Evolutionary conservation across 2,113 vertebrate genomes (phyloP), one percentile per base, ranked within the genome.

Genomic region (Toxostoma redivivum): DNA sequence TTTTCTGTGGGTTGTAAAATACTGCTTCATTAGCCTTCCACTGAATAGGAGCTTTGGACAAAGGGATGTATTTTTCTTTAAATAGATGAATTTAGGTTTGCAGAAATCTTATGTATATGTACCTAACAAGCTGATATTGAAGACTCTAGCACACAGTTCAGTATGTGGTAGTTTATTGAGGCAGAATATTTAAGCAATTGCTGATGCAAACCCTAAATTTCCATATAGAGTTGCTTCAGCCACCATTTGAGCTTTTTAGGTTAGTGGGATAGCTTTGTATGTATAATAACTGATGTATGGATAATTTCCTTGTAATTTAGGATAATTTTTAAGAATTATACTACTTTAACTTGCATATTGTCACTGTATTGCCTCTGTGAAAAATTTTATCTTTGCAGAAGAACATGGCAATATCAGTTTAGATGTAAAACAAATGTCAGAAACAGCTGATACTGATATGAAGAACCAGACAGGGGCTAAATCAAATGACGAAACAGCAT

Each of bases 301-400:
- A 71, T 50, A 82, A 78, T 66, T 83, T 28, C 30, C 30, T 45
- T 27, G 7, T 58, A 54, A 47, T 51, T 85, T 54, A 54, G 31
- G 12, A 13, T 45, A n/a, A 5, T 61, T 88, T 57, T 70, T 25
- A 90, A 78, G 31, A 81, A 30, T 20, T 11, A 30, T 23, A 30
- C 53, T 57, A 8, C 18, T 47, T 79, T 47, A 47, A 53, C 9
- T 10, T 42, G 28, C 13, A 3, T 48, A 8, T 40, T 56, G 47
- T 82, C 86, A 50, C 42, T 50, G 3, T 78, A 13, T 86, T 64
- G 78, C 37, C 16, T 86, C 16, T 82, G 2, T 86, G 27, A n/a
- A n/a, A n/a, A n/a, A n/a, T 90, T 74, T 91, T 48, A 35, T 71
- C 31, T 61, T 16, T 71, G 62, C 95, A 98, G 98, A 97, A 15